Base-by-base conservation (phyloP, 2,113 vertebrate genomes). In the Benitochromis conjunctus region DNA sequence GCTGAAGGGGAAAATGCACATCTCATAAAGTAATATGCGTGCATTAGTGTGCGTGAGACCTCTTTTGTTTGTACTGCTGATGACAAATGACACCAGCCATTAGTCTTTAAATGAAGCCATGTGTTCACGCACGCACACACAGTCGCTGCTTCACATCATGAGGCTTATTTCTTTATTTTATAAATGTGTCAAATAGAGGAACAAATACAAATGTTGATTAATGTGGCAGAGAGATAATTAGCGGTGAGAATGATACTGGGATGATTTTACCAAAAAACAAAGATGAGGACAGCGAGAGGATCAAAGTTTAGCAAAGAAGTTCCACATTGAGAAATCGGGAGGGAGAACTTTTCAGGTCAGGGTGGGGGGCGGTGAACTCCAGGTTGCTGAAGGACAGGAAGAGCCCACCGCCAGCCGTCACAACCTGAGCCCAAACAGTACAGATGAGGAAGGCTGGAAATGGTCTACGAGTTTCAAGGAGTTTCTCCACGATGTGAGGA, bases 101-200 rank as follows among this genome's bases (percentile, higher is more conserved):
- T 89, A 86, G 83, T 56, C 26, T 48, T 69, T 93, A 92, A 94
- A 89, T 88, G 89, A 89, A 86, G 36, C 90, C 91, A 93, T 85
- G 90, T 92, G 89, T 89, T 74, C 4, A 82, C 79, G 62, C n/a
- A 16, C 51, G 43, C 82, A 80, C 86, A 82, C 66, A 62, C 19
- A 0, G 6, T 21, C 14, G 21, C 16, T 36, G 60, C 29, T 55
- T 62, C 29, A 38, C 38, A 38, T 76, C 46, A 51, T 34, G 46
- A 48, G 2, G 3, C 26, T 76, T 0, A n/a, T 76, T 76, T 12
- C 6, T 34, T 58, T 76, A 24, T 34, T 36, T 31, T 34, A 7
- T 2, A 41, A 46, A 5, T 24, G 38, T 74, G 1, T 71, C 7
- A 36, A 66, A 83, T 19, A 74, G 6, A 43, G 1, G 48, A 14